phyloP scores from a whole-genome alignment of 2,888 invertebrate species.

The Agriopis marginaria region DNA sequence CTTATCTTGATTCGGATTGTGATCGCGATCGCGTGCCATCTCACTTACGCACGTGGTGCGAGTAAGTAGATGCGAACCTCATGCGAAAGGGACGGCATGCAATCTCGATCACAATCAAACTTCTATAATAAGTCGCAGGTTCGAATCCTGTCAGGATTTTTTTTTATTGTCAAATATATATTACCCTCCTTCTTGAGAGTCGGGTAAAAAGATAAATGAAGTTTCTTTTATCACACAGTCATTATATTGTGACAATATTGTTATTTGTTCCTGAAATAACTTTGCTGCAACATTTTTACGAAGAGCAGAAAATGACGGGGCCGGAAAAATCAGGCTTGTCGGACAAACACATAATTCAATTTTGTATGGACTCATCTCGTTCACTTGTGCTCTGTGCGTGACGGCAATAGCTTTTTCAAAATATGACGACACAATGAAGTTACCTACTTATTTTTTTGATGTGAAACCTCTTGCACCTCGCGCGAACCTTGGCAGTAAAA shows the following conservation, averaged over 20 bases:
- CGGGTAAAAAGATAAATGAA: background rate
- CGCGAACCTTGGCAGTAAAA: no score
- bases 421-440: conserved; percentile 9
- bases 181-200: no score
- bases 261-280: conserved; percentile 14
- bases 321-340: conserved; percentile 20
- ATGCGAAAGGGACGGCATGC: no score
- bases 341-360: conserved; percentile 34
- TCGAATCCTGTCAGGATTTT: no score
- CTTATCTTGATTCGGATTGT: no score
- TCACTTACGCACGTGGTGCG: no score
- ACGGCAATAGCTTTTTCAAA: conserved; percentile 17
- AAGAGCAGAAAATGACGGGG: conserved; percentile 14
- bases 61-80: no score
- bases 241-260: conserved; percentile 12
- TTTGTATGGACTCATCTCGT: conserved; percentile 29
- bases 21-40: no score
- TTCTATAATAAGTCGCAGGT: no score
- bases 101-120: no score
- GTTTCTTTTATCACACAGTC: background rate
- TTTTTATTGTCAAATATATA: no score
- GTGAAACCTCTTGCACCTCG: no score
- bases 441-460: background rate
- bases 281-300: conserved; percentile 18
- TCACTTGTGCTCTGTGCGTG: conserved; percentile 30